Percentiles rank a stretch among this genome's conserved stretches.
Conservation (phyloP, 2,888 invertebrate species). For the Apoderus coryli region DNA sequence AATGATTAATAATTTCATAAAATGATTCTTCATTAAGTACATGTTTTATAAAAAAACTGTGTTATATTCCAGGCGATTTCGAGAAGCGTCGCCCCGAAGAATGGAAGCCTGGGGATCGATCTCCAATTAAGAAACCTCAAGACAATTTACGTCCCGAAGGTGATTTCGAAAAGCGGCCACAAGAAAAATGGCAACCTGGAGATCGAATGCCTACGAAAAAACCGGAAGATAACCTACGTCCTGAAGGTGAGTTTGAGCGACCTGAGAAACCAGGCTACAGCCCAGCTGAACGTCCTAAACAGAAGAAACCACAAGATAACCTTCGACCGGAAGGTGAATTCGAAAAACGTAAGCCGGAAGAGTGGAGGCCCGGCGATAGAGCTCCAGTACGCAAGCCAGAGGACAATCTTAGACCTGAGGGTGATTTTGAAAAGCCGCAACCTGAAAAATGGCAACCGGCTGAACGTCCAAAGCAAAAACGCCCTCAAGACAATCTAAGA, state of each 20-base stretch:
- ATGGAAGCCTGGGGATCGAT: constrained; percentile 31
- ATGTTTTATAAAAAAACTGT: constrained; percentile 3
- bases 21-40: too few species aligned
- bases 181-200: constrained; percentile 34
- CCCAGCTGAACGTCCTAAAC: constrained; percentile 37
- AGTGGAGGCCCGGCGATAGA: constrained; percentile 34
- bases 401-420: constrained; percentile 37
- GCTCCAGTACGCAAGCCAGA: constrained; percentile 30
- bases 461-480: constrained; percentile 35
- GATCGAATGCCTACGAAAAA: constrained; percentile 19
- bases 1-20: too few species aligned
- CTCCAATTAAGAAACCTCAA: constrained; percentile 34
- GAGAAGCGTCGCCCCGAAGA: too few species aligned
- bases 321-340: constrained; percentile 40
- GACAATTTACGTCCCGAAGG: constrained; percentile 44
- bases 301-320: constrained; percentile 46
- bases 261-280: constrained; percentile 32
- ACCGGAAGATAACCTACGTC: constrained; percentile 36
- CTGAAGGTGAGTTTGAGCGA: constrained; percentile 35
- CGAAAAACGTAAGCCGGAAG: constrained; percentile 32
- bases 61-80: too few species aligned
- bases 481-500: constrained; percentile 41
- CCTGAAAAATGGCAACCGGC: constrained; percentile 27
- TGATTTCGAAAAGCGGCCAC: constrained; percentile 32
- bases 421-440: constrained; percentile 29